A percentile compares a stretch with the other conserved stretches of the same genome.
These are phyloP conservation scores for Theretra japonica DNA, from an alignment of 2,888 invertebrate species.

Conservation along the genomic window DNA sequence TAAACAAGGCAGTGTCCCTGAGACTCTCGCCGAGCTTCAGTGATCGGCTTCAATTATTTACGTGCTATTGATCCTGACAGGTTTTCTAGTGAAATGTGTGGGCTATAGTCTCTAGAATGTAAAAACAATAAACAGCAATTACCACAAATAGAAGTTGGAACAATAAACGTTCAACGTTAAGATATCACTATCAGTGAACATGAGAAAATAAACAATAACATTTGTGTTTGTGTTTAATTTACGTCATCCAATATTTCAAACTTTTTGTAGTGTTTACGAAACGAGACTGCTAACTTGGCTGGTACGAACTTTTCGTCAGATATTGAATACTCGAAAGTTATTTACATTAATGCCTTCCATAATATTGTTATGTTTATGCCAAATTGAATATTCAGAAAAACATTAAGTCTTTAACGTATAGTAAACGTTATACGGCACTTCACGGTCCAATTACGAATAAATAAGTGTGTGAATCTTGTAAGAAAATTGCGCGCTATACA, in stretches of 20 bases:
- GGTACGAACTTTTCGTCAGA: not conserved
- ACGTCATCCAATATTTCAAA: slow-evolving; percentile 16
- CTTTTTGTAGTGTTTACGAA: slow-evolving; percentile 19
- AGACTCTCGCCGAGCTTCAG: too few species aligned
- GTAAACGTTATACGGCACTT: not conserved
- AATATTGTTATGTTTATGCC: not conserved
- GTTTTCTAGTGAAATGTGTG: too few species aligned
- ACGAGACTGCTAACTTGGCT: slow-evolving; percentile 16
- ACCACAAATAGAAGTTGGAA: not conserved
- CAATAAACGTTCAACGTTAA: not conserved
- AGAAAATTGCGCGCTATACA: not conserved
- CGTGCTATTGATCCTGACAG: too few species aligned
- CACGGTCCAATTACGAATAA: not conserved
- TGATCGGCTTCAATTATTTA: too few species aligned
- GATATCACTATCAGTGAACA: not conserved
- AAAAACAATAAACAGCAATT: slow-evolving; percentile 17
- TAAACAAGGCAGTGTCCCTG: not conserved
- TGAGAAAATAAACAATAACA: slow-evolving; percentile 13
- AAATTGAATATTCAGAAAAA: not conserved
- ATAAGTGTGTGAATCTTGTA: not conserved
- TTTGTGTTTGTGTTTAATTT: slow-evolving; percentile 21
- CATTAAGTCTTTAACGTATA: not conserved
- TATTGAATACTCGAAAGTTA: slow-evolving; percentile 2
- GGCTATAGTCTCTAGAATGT: not conserved
- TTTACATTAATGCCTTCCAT: not conserved